Evolutionary conservation across 2,113 vertebrate species (phyloP).

Genomic region (Ageneiosus marmoratus): DNA sequence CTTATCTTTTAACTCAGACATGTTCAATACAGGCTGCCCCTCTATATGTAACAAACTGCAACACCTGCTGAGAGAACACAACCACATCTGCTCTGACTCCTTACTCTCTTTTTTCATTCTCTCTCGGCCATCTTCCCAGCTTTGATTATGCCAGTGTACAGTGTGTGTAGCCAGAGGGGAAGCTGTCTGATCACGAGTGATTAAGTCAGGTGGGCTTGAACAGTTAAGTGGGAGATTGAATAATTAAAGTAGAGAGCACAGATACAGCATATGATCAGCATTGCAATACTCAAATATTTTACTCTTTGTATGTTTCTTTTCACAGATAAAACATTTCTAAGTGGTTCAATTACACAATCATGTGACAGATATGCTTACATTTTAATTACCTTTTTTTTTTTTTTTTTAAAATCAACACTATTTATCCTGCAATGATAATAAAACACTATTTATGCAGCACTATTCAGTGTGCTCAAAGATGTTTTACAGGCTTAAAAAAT

Average conservation of each 20-base stretch:
- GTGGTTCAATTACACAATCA: too few relatives aligned
- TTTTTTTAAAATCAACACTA: too few relatives aligned
- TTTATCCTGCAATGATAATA: too few relatives aligned
- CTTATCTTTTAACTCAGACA: not conserved
- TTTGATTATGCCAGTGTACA: constrained; percentile 14
- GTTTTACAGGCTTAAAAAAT: too few relatives aligned
- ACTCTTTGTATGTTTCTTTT: not conserved
- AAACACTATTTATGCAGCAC: too few relatives aligned
- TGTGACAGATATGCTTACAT: too few relatives aligned
- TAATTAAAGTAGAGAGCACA: constrained; percentile 28
- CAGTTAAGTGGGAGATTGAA: constrained; percentile 31
- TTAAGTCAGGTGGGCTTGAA: constrained; percentile 30
- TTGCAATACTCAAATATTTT: not conserved
- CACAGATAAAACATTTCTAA: too few relatives aligned
- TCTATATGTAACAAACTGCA: not conserved
- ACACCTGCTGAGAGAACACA: constrained; percentile 26
- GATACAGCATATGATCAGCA: not conserved
- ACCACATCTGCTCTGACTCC: constrained; percentile 8
- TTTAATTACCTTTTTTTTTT: too few relatives aligned
- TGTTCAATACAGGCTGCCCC: constrained; percentile 17
- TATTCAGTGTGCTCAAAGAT: too few relatives aligned
- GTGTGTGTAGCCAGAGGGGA: constrained; percentile 19
- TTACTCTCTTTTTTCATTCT: not conserved
- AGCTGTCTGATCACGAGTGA: constrained; percentile 12
- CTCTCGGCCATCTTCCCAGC: not conserved